Conservation (phyloP, 1,140 invertebrate species). For the Brachionus paranguensis region DNA sequence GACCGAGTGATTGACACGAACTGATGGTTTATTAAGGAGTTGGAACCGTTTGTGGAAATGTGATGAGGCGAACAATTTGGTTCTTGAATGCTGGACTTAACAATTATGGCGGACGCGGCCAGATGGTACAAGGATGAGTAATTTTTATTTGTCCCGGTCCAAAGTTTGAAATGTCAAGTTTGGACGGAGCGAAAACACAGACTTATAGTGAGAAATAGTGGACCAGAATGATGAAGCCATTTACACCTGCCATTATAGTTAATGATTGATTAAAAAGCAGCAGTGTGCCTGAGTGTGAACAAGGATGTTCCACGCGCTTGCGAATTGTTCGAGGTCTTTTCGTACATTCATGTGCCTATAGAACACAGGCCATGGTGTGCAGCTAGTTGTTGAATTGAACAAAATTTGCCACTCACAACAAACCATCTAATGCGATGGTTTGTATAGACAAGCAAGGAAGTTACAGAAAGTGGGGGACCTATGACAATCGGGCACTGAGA, state of each 20-base stretch:
- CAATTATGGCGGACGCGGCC: not conserved
- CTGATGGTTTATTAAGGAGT: not conserved
- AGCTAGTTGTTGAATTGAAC: not conserved
- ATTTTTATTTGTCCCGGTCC: not conserved
- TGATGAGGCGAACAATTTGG: not conserved
- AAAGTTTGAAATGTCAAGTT: constrained; percentile 2
- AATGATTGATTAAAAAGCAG: not conserved
- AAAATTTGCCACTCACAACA: not conserved
- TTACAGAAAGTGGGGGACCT: not conserved
- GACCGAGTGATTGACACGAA: not conserved
- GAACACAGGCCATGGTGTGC: not conserved
- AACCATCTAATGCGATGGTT: not conserved
- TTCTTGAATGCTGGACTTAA: constrained; percentile 29
- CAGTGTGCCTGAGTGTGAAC: not conserved
- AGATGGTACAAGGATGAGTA: not conserved
- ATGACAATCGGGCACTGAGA: not conserved
- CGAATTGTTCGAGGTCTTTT: not conserved
- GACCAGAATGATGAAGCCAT: not conserved
- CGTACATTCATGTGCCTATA: not conserved
- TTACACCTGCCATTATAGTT: not conserved
- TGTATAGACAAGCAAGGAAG: not conserved
- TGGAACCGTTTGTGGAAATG: not conserved
- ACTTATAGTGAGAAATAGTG: not conserved
- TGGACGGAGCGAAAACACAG: not conserved
- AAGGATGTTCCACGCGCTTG: not conserved